Base-by-base conservation (phyloP, 2,113 vertebrate species). In the Thamnaconus septentrionalis region DNA sequence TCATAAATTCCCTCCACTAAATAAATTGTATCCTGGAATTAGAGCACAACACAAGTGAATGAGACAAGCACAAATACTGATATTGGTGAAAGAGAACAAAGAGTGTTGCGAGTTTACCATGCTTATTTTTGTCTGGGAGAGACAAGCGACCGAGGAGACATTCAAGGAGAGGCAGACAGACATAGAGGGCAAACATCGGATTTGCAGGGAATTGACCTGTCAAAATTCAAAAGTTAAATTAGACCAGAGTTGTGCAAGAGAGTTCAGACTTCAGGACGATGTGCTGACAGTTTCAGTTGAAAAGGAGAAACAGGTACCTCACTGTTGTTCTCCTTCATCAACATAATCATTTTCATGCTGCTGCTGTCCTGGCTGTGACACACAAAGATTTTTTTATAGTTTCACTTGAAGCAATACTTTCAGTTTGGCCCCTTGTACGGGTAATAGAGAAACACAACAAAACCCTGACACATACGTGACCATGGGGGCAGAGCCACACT, bases 11-110 rank as follows among this genome's bases (percentile, higher is more conserved):
- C 95, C 87, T 99, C 96, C 73, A 98, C 81, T 74, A 98, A 90
- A 82, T 94, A 95, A 82, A 98, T 91, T 0, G 94, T 93, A 59
- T 98, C 97, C 97, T 99, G 80, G 3, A 90, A 80, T 50, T 3
- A 77, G 56, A 8, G 75, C 2, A 48, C 12, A 46, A n/a, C n/a
- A 41, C 4, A 55, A 8, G 47, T 47, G 72, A 56, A 63, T 0
- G 39, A 1, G 4, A 5, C 50, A 52, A 11, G 18, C 1, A 64
- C 62, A 60, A 31, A 31, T 31, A 31, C 18, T 31, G 18, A 31
- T 31, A 31, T 31, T 31, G 18, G 18, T 31, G 2, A 31, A 31
- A 31, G 18, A 31, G 18, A 31, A 31, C 18, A 31, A 31, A 31
- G 18, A 31, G 18, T 18, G 31, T 18, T 39, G 8, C 61, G 11